Conservation (phyloP, 37 sponge, comb jelly and placozoan genomes). For the Hormiphora californensis region DNA sequence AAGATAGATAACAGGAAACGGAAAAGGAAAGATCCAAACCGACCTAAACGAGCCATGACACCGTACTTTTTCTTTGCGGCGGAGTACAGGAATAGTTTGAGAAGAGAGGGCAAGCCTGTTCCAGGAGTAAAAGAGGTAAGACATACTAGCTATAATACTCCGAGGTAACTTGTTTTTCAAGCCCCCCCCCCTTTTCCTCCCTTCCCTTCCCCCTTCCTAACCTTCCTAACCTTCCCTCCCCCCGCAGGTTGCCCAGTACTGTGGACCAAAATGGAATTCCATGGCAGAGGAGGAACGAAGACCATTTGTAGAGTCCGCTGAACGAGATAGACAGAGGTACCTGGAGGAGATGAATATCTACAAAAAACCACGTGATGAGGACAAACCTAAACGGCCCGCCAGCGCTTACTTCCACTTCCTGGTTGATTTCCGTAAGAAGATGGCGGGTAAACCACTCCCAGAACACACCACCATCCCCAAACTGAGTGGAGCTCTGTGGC, state of each 20-base stretch:
- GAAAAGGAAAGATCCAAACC: slow-evolving; percentile 45
- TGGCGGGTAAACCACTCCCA: slow-evolving; percentile 48
- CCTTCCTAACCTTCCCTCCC: too few relatives aligned
- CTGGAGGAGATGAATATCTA: slow-evolving; percentile 43
- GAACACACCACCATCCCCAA: slow-evolving; percentile 45
- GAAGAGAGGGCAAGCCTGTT: slow-evolving; percentile 51
- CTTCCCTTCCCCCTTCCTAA: too few relatives aligned
- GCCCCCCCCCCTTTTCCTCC: too few relatives aligned
- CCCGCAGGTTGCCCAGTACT: slow-evolving; percentile 45
- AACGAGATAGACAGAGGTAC: slow-evolving; percentile 20
- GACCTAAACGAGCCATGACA: slow-evolving; percentile 52
- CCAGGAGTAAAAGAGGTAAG: slow-evolving; percentile 49
- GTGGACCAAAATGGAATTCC: slow-evolving; percentile 48
- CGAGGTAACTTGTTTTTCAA: too few relatives aligned
- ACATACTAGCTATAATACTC: neutral
- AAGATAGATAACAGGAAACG: slow-evolving; percentile 22
- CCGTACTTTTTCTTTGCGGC: slow-evolving; percentile 54
- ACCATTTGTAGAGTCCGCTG: slow-evolving; percentile 51
- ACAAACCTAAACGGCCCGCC: slow-evolving; percentile 55
- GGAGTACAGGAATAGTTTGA: slow-evolving; percentile 46
- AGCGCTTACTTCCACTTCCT: slow-evolving; percentile 54
- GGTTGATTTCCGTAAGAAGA: slow-evolving; percentile 50
- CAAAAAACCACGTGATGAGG: slow-evolving; percentile 44
- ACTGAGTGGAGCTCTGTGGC: slow-evolving; percentile 35
- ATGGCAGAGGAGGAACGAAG: slow-evolving; percentile 36